These are phyloP conservation scores for Hermetia illucens DNA, from an alignment of 1,140 invertebrate genomes.

Conservation along the genomic window DNA sequence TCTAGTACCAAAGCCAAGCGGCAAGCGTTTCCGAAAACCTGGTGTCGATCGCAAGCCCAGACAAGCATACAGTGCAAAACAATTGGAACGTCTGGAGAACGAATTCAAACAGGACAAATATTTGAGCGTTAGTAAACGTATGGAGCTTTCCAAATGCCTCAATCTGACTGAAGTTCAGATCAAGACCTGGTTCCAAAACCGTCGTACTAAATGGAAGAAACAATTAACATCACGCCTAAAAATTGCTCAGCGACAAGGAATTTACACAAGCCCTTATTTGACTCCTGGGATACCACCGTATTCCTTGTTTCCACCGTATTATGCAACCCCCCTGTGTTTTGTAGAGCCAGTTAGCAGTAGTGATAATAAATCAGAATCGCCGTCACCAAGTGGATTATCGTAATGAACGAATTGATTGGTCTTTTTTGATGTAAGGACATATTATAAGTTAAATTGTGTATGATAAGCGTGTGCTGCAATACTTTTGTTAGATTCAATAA, in stretches of 20 bases:
- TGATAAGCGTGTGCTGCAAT: no score
- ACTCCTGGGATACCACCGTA: conserved; percentile 43
- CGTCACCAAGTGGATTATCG: no score
- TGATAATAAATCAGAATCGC: no score
- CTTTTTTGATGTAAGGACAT: no score
- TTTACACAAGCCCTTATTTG: conserved; percentile 56
- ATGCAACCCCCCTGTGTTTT: conserved; percentile 46
- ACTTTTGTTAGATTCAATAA: background rate
- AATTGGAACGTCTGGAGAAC: conserved; percentile 74
- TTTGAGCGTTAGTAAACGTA: conserved; percentile 83
- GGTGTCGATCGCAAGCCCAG: conserved; percentile 83
- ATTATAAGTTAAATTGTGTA: no score
- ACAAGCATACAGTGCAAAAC: conserved; percentile 89
- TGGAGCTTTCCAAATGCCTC: conserved; percentile 80
- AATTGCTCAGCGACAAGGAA: conserved; percentile 69
- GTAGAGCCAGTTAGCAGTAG: no score
- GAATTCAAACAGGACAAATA: conserved; percentile 95
- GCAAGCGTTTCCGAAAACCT: conserved; percentile 63
- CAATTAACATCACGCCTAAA: conserved; percentile 78
- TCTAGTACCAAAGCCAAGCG: conserved; percentile 61
- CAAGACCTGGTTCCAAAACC: conserved; percentile 95
- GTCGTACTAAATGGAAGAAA: conserved; percentile 93
- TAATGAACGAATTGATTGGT: no score
- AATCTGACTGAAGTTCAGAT: conserved; percentile 91
- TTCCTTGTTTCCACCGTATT: conserved; percentile 39